A percentile compares a stretch with the other conserved stretches of the same genome.
phyloP scores from a whole-genome alignment of 2,113 vertebrate genomes.

The Typhlomys cinereus region DNA sequence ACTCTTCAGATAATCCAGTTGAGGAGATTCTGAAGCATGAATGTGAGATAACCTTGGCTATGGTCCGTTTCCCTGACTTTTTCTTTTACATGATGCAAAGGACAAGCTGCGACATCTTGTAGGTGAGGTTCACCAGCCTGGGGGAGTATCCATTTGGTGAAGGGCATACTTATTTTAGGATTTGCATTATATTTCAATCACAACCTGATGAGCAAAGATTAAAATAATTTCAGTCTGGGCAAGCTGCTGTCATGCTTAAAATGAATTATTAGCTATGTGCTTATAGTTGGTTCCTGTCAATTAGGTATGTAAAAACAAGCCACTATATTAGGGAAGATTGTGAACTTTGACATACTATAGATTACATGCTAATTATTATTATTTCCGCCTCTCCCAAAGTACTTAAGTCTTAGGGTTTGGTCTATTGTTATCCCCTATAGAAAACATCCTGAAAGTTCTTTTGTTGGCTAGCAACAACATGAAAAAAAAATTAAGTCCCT shows the following conservation, averaged over 20 bases:
- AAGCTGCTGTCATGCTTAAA: neutral
- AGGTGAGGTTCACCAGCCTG: neutral
- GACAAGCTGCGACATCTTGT: no score
- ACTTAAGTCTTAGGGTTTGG: neutral
- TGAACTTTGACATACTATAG: neutral
- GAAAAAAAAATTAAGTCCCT: neutral
- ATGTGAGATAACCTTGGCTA: no score
- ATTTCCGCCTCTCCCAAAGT: neutral
- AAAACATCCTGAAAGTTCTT: neutral
- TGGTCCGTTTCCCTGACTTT: no score
- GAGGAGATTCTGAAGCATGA: neutral
- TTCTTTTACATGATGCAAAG: no score
- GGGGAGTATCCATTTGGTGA: neutral
- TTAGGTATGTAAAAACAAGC: neutral
- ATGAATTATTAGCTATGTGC: neutral
- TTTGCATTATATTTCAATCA: neutral
- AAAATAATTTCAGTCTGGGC: neutral
- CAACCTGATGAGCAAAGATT: neutral
- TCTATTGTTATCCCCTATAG: neutral
- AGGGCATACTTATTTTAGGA: neutral
- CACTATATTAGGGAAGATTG: neutral
- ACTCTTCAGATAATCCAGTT: neutral
- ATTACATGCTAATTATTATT: neutral
- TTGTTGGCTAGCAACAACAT: neutral
- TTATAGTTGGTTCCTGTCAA: neutral